phyloP scores from a whole-genome alignment of 2,888 invertebrate genomes.

The Augochlorella aurata region DNA sequence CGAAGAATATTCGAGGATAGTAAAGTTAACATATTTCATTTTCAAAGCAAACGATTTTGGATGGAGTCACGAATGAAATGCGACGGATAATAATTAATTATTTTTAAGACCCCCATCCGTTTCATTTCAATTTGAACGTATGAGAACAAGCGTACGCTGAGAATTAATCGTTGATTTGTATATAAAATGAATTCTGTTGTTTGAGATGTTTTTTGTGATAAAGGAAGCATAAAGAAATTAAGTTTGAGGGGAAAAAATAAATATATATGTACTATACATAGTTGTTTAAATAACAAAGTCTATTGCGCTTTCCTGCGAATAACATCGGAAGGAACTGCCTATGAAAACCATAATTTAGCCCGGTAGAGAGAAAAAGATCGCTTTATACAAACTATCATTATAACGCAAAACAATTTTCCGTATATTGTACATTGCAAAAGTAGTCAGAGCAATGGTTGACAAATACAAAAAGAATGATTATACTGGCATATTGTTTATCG shows the following conservation, averaged over 20 bases:
- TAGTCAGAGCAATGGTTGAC: slow-evolving; percentile 74
- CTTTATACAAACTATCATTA: slow-evolving; percentile 60
- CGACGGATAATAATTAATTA: slow-evolving; percentile 18
- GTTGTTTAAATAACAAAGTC: slow-evolving; percentile 61
- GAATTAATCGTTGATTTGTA: slow-evolving; percentile 52
- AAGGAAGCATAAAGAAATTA: slow-evolving; percentile 46
- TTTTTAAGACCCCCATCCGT: slow-evolving; percentile 14
- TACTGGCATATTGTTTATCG: slow-evolving; percentile 44
- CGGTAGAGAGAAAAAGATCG: slow-evolving; percentile 53
- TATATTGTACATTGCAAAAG: slow-evolving; percentile 79
- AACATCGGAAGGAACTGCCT: slow-evolving; percentile 68
- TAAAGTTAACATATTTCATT: slow-evolving; percentile 21
- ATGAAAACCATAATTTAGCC: slow-evolving; percentile 64
- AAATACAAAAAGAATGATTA: slow-evolving; percentile 46
- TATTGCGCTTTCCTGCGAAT: slow-evolving; percentile 64
- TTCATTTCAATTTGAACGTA: slow-evolving; percentile 26
- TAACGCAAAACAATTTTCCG: slow-evolving; percentile 49
- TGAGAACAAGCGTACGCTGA: slow-evolving; percentile 43
- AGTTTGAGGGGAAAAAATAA: slow-evolving; percentile 39
- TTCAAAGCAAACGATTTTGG: not conserved
- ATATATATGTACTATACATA: slow-evolving; percentile 60
- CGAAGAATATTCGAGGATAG: not conserved
- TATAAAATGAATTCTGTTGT: slow-evolving; percentile 62
- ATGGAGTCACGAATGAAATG: slow-evolving; percentile 14
- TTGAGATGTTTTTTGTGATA: slow-evolving; percentile 59